These are phyloP conservation scores for Pyrgilauda ruficollis DNA, from an alignment of 2,113 vertebrate species.

Conservation along the genomic window DNA sequence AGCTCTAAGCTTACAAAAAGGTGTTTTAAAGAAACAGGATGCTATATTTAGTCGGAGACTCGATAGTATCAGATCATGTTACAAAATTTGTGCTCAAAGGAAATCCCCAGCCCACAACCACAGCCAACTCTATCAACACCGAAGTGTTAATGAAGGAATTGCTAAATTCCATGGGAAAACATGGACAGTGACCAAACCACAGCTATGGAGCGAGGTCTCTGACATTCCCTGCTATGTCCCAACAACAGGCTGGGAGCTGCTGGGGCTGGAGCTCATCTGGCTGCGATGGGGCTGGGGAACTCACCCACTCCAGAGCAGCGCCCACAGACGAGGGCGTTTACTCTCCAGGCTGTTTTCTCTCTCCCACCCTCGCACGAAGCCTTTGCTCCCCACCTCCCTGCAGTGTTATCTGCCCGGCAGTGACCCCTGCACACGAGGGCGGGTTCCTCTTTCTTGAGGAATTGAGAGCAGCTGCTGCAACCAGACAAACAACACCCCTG, in stretches of 20 bases:
- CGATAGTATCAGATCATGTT: not conserved
- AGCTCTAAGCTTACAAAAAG: not conserved
- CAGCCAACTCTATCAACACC: not conserved
- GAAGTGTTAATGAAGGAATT: not conserved
- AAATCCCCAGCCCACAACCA: not conserved
- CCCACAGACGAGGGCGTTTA: not conserved
- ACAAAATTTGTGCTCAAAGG: not conserved
- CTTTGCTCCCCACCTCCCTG: not conserved
- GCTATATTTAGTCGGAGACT: not conserved
- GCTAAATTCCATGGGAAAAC: rapidly evolving
- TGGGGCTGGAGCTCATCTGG: not conserved
- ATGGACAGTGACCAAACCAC: not conserved
- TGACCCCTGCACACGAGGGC: not conserved
- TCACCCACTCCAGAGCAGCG: not conserved
- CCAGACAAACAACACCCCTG: not conserved
- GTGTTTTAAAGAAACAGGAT: not conserved
- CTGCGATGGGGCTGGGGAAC: not conserved
- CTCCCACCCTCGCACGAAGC: not conserved
- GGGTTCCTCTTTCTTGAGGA: not conserved
- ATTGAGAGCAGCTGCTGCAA: not conserved
- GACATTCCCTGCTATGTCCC: not conserved
- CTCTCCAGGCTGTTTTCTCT: not conserved
- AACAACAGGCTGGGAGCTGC: not conserved
- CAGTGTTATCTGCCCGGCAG: not conserved
- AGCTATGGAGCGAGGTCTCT: rapidly evolving